Conservation (phyloP, 2,888 invertebrate species). For the Caenorhabditis macrosperma region DNA sequence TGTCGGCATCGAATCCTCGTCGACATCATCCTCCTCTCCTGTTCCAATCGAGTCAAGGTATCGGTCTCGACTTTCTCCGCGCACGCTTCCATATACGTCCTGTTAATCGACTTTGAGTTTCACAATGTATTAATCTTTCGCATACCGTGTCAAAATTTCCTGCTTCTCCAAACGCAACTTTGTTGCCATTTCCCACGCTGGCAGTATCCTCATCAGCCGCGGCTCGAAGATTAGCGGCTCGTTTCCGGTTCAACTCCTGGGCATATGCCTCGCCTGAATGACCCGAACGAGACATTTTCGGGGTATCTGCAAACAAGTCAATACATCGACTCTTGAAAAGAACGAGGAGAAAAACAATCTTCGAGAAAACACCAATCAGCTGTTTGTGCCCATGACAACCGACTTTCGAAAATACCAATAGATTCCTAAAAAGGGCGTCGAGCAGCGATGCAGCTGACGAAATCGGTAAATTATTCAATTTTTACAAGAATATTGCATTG, state of each 20-base stretch:
- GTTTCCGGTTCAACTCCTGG: slow-evolving; percentile 58
- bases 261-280: slow-evolving; percentile 54
- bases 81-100: slow-evolving; percentile 90
- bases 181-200: slow-evolving; percentile 41
- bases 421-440: not conserved
- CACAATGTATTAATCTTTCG: not conserved
- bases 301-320: not conserved
- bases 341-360: not conserved
- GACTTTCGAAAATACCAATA: not conserved
- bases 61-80: slow-evolving; percentile 87
- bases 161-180: slow-evolving; percentile 89
- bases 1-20: slow-evolving; percentile 70
- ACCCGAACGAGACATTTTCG: slow-evolving; percentile 53
- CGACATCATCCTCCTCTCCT: slow-evolving; percentile 91
- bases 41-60: slow-evolving; percentile 97
- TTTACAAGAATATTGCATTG: too few relatives aligned
- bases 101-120: slow-evolving; percentile 32
- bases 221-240: slow-evolving; percentile 66
- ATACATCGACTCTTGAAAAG: not conserved
- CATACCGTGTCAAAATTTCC: slow-evolving; percentile 88
- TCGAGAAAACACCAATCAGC: too few relatives aligned
- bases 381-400: not conserved
- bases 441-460: too few relatives aligned
- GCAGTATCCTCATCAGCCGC: slow-evolving; percentile 83
- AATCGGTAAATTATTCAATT: not conserved